Percentiles rank a stretch among this genome's conserved stretches.
These are phyloP conservation scores for Sylvietta virens DNA, from an alignment of 2,113 vertebrate genomes.

Conservation along the genomic window DNA sequence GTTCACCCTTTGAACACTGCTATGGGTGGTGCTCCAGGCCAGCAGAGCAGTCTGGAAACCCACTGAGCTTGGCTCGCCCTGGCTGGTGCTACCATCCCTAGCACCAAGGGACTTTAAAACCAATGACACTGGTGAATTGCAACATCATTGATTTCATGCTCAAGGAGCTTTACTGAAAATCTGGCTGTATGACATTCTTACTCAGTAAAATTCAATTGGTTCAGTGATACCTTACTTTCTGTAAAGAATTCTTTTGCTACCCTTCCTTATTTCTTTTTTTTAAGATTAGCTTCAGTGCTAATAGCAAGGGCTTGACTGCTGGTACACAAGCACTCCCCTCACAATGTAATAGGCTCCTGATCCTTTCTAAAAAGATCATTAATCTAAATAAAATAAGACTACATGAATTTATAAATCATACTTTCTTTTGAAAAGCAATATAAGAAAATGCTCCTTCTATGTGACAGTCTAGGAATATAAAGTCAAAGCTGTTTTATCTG, in stretches of 20 bases:
- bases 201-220: not conserved
- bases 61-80: not conserved
- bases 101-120: not conserved
- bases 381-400: not conserved
- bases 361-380: not conserved
- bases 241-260: not conserved
- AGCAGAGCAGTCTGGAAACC: not conserved
- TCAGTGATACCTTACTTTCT: not conserved
- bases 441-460: not conserved
- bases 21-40: not conserved
- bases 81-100: not conserved
- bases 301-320: not conserved
- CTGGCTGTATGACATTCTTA: not conserved
- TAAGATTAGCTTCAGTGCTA: not conserved
- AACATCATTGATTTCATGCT: not conserved
- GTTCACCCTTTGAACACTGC: not conserved
- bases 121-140: not conserved
- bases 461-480: not conserved
- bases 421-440: not conserved
- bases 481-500: not conserved
- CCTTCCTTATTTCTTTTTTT: not conserved
- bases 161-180: not conserved
- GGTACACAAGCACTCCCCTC: not conserved
- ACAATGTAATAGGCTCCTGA: not conserved
- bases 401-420: not conserved